phyloP scores from a whole-genome alignment of 2,888 invertebrate genomes.

The Bruchidius siliquastri region DNA sequence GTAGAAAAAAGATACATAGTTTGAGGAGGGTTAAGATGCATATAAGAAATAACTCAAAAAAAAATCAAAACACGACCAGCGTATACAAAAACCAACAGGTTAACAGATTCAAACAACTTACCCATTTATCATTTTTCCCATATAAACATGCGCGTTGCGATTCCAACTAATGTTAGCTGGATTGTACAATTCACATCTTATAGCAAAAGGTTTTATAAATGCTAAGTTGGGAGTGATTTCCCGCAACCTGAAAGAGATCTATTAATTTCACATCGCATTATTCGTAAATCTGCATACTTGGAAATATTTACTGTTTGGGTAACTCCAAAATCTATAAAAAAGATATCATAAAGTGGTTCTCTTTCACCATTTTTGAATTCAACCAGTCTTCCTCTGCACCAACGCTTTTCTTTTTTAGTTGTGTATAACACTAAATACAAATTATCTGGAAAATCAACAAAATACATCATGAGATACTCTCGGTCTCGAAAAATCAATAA shows the following conservation, averaged over 20 bases:
- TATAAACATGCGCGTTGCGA: slow-evolving; percentile 52
- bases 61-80: no score
- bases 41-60: no score
- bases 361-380: slow-evolving; percentile 28
- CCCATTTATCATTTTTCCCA: slow-evolving; percentile 59
- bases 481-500: no score
- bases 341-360: slow-evolving; percentile 50
- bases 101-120: slow-evolving; percentile 44
- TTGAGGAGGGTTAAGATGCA: no score
- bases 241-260: slow-evolving; percentile 45
- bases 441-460: slow-evolving; percentile 49
- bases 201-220: slow-evolving; percentile 51
- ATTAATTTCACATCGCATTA: not conserved
- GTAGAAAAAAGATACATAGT: no score
- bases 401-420: slow-evolving; percentile 43
- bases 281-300: slow-evolving; percentile 44
- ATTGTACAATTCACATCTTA: slow-evolving; percentile 57
- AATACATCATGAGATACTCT: no score
- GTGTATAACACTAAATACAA: slow-evolving; percentile 57
- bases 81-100: no score
- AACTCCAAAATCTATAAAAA: slow-evolving; percentile 63
- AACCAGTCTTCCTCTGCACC: slow-evolving; percentile 63
- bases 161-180: slow-evolving; percentile 53
- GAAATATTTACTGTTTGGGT: slow-evolving; percentile 48
- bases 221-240: slow-evolving; percentile 48